phyloP scores from a whole-genome alignment of 2,888 invertebrate genomes.

The Eutolmus rufibarbis region DNA sequence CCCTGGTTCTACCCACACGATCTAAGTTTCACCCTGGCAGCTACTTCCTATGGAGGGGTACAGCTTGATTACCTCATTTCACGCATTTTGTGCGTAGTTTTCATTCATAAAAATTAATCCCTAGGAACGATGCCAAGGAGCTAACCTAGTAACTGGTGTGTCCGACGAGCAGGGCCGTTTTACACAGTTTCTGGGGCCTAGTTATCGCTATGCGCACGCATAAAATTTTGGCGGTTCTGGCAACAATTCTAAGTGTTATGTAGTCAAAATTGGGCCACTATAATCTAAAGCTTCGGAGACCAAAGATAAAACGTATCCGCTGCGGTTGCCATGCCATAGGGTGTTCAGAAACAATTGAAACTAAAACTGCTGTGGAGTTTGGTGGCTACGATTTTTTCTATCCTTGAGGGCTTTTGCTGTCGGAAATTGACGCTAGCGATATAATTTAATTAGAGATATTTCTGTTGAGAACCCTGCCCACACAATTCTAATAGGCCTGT shows the following conservation, averaged over 20 bases:
- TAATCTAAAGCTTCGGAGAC: slow-evolving; percentile 9
- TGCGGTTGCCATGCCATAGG: background rate
- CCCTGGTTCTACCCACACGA: slow-evolving; percentile 13
- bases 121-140: slow-evolving; percentile 2
- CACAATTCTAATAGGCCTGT: background rate
- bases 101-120: slow-evolving; percentile 15
- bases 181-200: background rate
- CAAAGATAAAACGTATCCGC: slow-evolving; percentile 38
- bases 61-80: slow-evolving; percentile 13
- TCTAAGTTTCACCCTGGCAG: background rate
- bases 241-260: background rate
- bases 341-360: background rate
- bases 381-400: background rate
- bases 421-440: slow-evolving; percentile 12
- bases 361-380: background rate
- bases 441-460: slow-evolving; percentile 6
- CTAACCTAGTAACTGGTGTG: slow-evolving; percentile 26
- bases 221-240: slow-evolving; percentile 36
- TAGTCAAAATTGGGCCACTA: slow-evolving; percentile 36
- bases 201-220: slow-evolving; percentile 29
- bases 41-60: slow-evolving; percentile 12
- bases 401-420: slow-evolving; percentile 27
- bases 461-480: background rate
- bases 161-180: background rate
- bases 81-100: slow-evolving; percentile 24